Conservation (phyloP, 2,888 invertebrate species). For the Drosophila robusta region DNA sequence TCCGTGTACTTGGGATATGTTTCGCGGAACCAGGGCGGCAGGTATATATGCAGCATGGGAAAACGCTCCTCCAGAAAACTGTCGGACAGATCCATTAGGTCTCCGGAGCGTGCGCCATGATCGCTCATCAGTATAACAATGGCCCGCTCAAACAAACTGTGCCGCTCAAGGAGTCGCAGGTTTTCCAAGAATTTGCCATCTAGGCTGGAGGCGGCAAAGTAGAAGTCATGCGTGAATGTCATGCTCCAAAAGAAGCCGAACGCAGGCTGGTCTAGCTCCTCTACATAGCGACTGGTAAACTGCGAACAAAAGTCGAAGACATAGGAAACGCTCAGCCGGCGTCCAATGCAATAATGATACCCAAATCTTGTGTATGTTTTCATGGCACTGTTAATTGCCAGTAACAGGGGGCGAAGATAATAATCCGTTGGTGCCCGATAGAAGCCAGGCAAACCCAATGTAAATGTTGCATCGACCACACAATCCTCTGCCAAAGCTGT, state of each 20-base stretch:
- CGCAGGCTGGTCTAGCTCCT: constrained; percentile 85
- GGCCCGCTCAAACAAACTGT: constrained; percentile 87
- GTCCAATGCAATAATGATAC: constrained; percentile 86
- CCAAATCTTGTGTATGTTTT: constrained; percentile 8
- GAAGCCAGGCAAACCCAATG: constrained; percentile 84
- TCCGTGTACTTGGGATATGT: constrained; percentile 86
- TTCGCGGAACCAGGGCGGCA: constrained; percentile 88
- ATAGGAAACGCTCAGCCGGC: constrained; percentile 87
- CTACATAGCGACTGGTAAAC: constrained; percentile 87
- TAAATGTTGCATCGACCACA: constrained; percentile 73
- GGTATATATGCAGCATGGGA: constrained; percentile 89
- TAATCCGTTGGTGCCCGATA: constrained; percentile 90
- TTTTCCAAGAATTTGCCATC: constrained; percentile 87
- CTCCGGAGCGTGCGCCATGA: constrained; percentile 90
- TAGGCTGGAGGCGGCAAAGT: constrained; percentile 88
- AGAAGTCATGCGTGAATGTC: constrained; percentile 89
- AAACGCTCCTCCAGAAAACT: constrained; percentile 91
- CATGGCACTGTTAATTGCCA: constrained; percentile 87
- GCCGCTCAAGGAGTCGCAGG: constrained; percentile 86
- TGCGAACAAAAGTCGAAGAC: constrained; percentile 88
- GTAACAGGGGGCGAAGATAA: constrained; percentile 89
- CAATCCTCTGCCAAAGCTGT: constrained; percentile 91
- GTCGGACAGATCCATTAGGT: constrained; percentile 87
- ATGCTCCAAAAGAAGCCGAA: constrained; percentile 92
- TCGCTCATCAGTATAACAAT: constrained; percentile 90